Evolutionary conservation across 2,797 vertebrate genomes (phyloP), one percentile per base, ranked within the genome.

Genomic region (Arvicola amphibius): DNA sequence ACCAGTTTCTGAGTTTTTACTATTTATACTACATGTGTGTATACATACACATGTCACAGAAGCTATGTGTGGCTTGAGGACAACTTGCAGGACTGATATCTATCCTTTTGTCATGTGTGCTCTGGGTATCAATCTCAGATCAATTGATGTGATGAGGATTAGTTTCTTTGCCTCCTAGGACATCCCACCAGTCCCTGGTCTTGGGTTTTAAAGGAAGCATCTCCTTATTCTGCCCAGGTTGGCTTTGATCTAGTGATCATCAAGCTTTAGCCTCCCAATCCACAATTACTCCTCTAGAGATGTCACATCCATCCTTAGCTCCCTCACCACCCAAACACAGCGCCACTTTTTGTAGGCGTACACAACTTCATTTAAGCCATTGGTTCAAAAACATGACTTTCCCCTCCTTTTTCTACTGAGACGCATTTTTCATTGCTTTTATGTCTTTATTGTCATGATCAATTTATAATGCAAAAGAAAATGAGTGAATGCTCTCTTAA

Each of bases 341-440:
- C 7, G 17, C 5, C 2, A 13, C 5, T 0, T 6, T 7, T 16
- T 14, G 27, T 6, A 43, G 9, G 2, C 4, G 7, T 37, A 32
- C 7, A 37, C 2, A 53, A 1, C 2, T 29, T 37, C 5, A 21
- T 8, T 14, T 43, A 16, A 16, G 74, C 2, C 40, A 80, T 16
- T 53, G 29, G 10, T 25, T 69, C 23, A 67, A 46, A 37, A 25
- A 4, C 9, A 16, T 29, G 5, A 27, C 6, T 46, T 3, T 9
- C 1, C 5, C 61, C 21, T 25, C 48, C 25, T n/a, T 46, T 2
- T 76, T 21, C 53, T 69, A 63, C 16, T n/a, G n/a, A 85, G 46
- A 25, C 21, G 34, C 5, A 3, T 46, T 71, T 74, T 67, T 40
- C 43, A 43, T 1, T 3, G 34, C 2, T 76, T 29, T 85, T 88